A percentile compares a stretch with the other conserved stretches of the same genome.
These are phyloP conservation scores for Propithecus deckenii DNA, from an alignment of 2,797 vertebrate species.

Conservation along the genomic window DNA sequence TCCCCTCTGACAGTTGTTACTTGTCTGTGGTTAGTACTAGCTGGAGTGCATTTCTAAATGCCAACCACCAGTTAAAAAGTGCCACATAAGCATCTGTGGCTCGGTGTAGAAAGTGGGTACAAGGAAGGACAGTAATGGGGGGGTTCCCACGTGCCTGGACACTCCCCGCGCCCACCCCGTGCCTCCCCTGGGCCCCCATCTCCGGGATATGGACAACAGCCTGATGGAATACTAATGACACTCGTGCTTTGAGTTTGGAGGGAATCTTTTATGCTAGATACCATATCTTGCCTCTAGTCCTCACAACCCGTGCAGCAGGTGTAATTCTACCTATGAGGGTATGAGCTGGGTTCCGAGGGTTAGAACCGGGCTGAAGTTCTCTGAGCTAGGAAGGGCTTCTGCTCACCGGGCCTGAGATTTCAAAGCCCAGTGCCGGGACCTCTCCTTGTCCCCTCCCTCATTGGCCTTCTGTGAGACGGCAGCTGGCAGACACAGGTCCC, in stretches of 20 bases:
- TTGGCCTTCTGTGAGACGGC: neutral
- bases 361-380: neutral
- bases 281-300: too few relatives aligned
- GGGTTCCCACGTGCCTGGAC: rapidly evolving
- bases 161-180: rapidly evolving
- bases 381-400: neutral
- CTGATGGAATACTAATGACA: rapidly evolving
- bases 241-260: neutral
- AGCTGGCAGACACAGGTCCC: neutral
- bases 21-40: neutral
- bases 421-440: neutral
- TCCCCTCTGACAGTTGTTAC: neutral
- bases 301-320: neutral
- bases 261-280: neutral
- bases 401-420: neutral
- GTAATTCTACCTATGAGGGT: neutral
- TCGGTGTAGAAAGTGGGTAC: neutral
- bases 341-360: neutral
- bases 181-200: neutral
- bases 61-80: neutral
- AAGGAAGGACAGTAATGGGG: neutral
- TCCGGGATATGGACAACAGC: neutral
- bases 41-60: neutral
- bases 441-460: neutral
- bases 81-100: neutral